Base-by-base conservation (phyloP, 1,140 invertebrate genomes). In the Anthonomus grandis region DNA sequence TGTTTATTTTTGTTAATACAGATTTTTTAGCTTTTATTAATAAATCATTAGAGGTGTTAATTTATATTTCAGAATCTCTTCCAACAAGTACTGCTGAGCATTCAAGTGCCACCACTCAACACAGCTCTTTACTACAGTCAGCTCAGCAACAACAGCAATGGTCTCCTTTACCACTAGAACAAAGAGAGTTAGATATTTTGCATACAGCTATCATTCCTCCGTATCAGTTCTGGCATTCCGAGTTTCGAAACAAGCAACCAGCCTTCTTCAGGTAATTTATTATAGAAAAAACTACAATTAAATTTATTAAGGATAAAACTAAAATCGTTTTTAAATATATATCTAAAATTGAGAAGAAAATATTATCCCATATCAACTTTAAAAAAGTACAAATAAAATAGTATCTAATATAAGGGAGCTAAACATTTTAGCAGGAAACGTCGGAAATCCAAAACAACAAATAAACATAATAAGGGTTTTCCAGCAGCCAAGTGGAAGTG, bases 181-280 rank as follows among this genome's bases (percentile, higher is more conserved):
- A 91, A 22, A 81, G 86, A 67, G 87, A 89, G 58, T 85, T 92
- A 66, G 86, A 90, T 66, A 84, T 86, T 65, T 78, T 87, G n/a
- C 87, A 91, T 67, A 82, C 85, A 27, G 85, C 86, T 52, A 83
- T 84, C 23, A 90, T 95, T 70, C 87, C 87, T 61, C 85, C 92
- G 22, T 91, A 90, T 74, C 86, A 91, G 66, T 94, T 95, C 74
- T 95, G 91, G 92, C 91, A 90, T 71, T 84, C 89, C 12, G 89
- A 93, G 76, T 92, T 95, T 70, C 82, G 86, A 47, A 93, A 92
- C 75, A 89, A 89, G 72, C 86, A 91, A 71, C 87, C 90, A 34
- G 87, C 90, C 36, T 92, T 91, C 70, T 88, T 95, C 63, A 83
- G 54, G 54, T 57, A 57, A 37, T 25, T 15, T 38, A 38, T 38